These are phyloP conservation scores for Acrossocheilus wenchowensis DNA, from an alignment of 2,797 vertebrate genomes.

Conservation along the genomic window DNA sequence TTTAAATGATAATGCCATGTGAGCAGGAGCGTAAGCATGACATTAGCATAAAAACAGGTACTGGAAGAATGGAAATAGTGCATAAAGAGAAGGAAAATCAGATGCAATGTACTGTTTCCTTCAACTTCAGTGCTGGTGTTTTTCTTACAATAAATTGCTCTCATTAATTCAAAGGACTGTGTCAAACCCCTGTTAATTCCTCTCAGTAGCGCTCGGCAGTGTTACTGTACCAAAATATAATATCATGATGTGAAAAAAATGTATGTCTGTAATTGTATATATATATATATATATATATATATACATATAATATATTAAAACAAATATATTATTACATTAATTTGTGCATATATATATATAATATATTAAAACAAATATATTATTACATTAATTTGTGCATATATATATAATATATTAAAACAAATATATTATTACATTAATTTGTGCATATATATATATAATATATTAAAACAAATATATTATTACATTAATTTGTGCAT, in stretches of 20 bases:
- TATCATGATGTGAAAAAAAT: not conserved
- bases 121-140: not conserved
- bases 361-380: too few relatives aligned
- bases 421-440: too few relatives aligned
- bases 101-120: not conserved
- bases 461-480: too few relatives aligned
- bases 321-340: too few relatives aligned
- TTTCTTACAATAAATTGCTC: not conserved
- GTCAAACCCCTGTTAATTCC: not conserved
- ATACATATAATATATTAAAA: too few relatives aligned
- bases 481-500: too few relatives aligned
- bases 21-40: not conserved
- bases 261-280: not conserved
- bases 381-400: too few relatives aligned
- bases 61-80: not conserved
- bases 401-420: too few relatives aligned
- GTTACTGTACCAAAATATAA: not conserved
- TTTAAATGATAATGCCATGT: not conserved
- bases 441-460: too few relatives aligned
- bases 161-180: not conserved
- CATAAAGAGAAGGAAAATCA: not conserved
- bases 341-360: too few relatives aligned
- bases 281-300: too few relatives aligned
- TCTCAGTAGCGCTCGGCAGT: not conserved
- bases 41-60: not conserved